Conservation (phyloP, 37 sponge, comb jelly and placozoan genomes). For the Haliclona indistincta region DNA sequence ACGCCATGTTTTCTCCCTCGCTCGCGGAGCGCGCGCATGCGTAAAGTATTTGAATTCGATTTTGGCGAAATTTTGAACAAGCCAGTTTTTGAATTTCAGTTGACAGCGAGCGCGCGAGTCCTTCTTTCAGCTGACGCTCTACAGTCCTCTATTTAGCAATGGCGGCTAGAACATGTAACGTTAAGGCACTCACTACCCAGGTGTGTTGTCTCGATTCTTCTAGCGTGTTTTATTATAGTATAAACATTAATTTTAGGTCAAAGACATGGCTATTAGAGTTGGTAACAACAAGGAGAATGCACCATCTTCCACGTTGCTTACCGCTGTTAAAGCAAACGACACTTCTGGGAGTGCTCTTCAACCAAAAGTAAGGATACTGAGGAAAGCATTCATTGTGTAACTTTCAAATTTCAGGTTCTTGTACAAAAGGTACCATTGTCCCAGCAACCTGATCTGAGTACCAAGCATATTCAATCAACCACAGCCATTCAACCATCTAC, state of each 20-base stretch:
- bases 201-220: not conserved
- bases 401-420: no score
- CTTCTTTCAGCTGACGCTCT: not conserved
- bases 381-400: no score
- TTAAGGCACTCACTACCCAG: not conserved
- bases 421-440: no score
- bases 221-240: no score
- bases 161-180: not conserved
- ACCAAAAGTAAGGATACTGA: no score
- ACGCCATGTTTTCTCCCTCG: not conserved
- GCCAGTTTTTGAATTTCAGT: no score
- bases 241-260: not conserved
- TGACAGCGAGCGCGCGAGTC: no score
- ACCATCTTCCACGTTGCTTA: not conserved
- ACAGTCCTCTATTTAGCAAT: not conserved
- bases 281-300: not conserved
- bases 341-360: no score
- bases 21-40: not conserved
- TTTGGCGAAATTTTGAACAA: no score
- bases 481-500: not conserved
- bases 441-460: not conserved
- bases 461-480: conserved; percentile 24
- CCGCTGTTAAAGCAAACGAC: no score
- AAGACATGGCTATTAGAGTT: not conserved
- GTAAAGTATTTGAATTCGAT: not conserved